Conservation (phyloP, 92 coral and sea anemone genomes). For the Metridium senile region DNA sequence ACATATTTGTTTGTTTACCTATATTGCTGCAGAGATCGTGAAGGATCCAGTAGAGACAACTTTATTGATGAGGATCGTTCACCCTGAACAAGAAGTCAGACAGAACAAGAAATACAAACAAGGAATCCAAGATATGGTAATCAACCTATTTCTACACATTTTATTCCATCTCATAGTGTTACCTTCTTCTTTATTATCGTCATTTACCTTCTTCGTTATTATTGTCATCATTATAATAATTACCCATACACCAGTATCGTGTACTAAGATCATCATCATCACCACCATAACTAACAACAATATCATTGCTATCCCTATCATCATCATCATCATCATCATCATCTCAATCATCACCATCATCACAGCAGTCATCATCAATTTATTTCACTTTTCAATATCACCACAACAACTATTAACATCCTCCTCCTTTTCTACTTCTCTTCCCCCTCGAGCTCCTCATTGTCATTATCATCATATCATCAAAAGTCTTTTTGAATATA, state of each 20-base stretch:
- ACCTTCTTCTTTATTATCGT: not conserved
- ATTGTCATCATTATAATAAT: no score
- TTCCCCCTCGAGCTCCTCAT: no score
- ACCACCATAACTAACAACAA: not conserved
- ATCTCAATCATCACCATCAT: no score
- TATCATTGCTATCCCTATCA: no score
- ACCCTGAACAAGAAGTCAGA: slow-evolving; percentile 47
- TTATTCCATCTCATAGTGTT: not conserved
- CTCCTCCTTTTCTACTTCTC: no score
- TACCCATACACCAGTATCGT: no score
- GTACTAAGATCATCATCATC: no score
- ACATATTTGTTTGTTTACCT: not conserved
- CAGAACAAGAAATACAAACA: slow-evolving; percentile 20
- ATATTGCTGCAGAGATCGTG: not conserved
- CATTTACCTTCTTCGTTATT: not conserved
- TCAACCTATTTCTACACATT: not conserved
- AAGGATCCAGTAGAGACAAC: slow-evolving; percentile 9
- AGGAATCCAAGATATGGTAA: slow-evolving; percentile 30
- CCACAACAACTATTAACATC: no score
- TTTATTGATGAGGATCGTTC: slow-evolving; percentile 35
- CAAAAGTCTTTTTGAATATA: no score
- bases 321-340: not conserved
- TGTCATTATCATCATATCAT: no score
- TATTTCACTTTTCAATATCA: no score
- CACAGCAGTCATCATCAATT: not conserved